Base-by-base conservation (phyloP, 2,888 invertebrate species). In the Dicranocentrus wangi region DNA sequence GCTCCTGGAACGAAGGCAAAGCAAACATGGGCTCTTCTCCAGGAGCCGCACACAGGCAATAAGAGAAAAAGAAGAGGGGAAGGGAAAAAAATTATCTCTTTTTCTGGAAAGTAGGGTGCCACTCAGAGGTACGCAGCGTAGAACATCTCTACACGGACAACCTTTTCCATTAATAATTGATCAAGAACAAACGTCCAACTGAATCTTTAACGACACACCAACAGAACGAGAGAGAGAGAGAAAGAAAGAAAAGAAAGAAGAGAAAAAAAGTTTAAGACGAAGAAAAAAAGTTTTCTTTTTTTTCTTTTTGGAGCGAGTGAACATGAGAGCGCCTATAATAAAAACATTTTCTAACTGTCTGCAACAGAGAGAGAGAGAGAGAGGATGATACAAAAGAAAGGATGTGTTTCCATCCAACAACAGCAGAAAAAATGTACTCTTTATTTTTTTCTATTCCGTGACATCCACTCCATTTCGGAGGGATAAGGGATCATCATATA, bases 231-330 rank as follows among this genome's bases (percentile, higher is more conserved):
- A 60, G 32, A 17, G 61, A 39, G 61, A 69, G 27, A 42, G 63
- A 69, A 43, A 51, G 42, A 27, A 51, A 53, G 42, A 39, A 47
- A 43, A 28, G 10, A 32, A 32, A 51, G 65, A 47, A 23, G n/a
- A 23, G 73, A 27, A 55, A 47, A 27, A 68, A 61, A 42, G 39
- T 51, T 10, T 7, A 13, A n/a, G n/a, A n/a, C n/a, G n/a, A n/a
- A n/a, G n/a, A 39, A 5, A 39, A 39, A 23, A 5, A 21, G 19
- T 21, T 55, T 55, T 21, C 21, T 19, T 55, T 21, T 7, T 55
- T 23, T 55, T 23, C 71, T 72, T 80, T 77, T 82, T 79, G 79
- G 75, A 78, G 71, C 76, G 79, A 66, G 25, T 68, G 61, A 66
- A 68, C 19, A 51, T 5, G 5, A 5, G 51, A 10, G n/a, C 19